These are phyloP conservation scores for Pasiphila rectangulata DNA, from an alignment of 2,888 invertebrate genomes.

Conservation along the genomic window DNA sequence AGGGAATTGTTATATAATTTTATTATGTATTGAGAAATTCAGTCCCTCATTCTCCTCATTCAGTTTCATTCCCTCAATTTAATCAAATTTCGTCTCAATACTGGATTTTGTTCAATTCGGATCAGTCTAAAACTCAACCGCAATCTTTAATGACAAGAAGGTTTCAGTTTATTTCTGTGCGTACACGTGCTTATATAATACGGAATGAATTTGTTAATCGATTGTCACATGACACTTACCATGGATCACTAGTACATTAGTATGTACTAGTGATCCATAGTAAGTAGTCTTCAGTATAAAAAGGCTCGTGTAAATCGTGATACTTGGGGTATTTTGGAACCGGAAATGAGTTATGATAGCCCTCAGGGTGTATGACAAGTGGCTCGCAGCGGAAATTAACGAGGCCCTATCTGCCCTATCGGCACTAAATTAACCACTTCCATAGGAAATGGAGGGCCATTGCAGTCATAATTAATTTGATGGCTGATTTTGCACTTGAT, in stretches of 20 bases:
- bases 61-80: background rate
- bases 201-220: background rate
- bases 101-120: background rate
- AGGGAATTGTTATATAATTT: background rate
- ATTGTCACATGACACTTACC: background rate
- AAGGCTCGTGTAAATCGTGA: conserved; percentile 1
- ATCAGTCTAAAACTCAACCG: no score
- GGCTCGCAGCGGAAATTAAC: conserved; percentile 60
- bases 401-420: conserved; percentile 49
- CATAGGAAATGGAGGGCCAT: conserved; percentile 30
- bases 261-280: no score
- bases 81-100: background rate
- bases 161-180: background rate
- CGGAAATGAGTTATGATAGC: conserved; percentile 33
- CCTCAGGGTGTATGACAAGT: conserved; percentile 45
- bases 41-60: background rate
- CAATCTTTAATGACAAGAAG: no score
- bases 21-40: background rate
- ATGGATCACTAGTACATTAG: no score
- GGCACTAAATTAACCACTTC: conserved; percentile 31
- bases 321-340: conserved; percentile 10
- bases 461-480: conserved; percentile 28
- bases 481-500: conserved; percentile 19
- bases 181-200: background rate
- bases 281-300: background rate